Evolutionary conservation across 1,140 invertebrate species (phyloP), one percentile per base, ranked within the genome.

Genomic region (Zaprionus davidi): DNA sequence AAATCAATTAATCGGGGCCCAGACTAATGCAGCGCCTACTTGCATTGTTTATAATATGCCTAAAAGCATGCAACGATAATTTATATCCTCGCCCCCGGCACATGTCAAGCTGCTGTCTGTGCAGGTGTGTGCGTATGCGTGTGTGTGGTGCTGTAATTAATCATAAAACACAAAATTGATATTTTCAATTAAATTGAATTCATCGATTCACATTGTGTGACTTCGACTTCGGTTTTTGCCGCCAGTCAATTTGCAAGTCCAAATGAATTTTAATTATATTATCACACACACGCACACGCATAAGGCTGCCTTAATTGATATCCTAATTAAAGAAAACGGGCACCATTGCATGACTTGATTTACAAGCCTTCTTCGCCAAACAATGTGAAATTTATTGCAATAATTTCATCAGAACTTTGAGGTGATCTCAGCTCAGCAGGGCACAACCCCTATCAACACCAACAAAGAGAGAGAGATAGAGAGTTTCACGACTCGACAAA

Each of bases 401-500:
- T 51, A 24, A 56, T 56, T 66, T 55, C 12, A 12, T 53, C 36
- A 38, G 38, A 28, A 12, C 22, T 20, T 20, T 63, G 26, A n/a
- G 44, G 3, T 62, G 15, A 49, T 31, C 28, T 20, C 26, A 17
- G 41, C 41, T 3, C n/a, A 17, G n/a, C 1, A 9, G 17, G 41
- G n/a, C 1, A 17, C n/a, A n/a, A 17, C n/a, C n/a, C 41, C 41
- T 44, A 17, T 44, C 41, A 44, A 17, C n/a, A 17, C n/a, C 38
- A n/a, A n/a, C 9, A 11, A 11, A 3, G 28, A 9, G 31, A 31
- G 31, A 3, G 31, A 31, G 28, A 9, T 7, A 31, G 7, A 31
- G 9, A 11, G 38, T 41, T 41, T 41, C 38, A 1, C 3, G 4
- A 17, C 44, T 22, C 20, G 1, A 51, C 46, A 98, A 12, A 99